Conservation (phyloP, 2,888 invertebrate species). For the Fragum sueziense region DNA sequence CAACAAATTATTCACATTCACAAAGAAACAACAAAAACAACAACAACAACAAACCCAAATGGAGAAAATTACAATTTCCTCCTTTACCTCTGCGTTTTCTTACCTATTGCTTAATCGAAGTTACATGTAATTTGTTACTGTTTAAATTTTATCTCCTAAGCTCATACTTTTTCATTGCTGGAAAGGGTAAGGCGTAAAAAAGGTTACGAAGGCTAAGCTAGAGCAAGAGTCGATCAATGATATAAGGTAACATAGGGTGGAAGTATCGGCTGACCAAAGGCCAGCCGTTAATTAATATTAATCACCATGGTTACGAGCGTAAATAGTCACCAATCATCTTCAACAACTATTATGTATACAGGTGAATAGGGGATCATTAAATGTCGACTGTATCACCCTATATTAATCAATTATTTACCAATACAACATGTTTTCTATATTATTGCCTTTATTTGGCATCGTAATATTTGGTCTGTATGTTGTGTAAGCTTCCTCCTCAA, state of each 20-base stretch:
- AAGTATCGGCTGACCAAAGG: constrained; percentile 12
- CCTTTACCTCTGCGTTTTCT: too few relatives aligned
- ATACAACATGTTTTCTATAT: background rate
- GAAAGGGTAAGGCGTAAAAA: background rate
- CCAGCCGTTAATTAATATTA: constrained; percentile 19
- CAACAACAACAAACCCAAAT: too few relatives aligned
- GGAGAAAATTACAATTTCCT: too few relatives aligned
- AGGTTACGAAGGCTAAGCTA: background rate
- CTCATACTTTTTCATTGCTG: too few relatives aligned
- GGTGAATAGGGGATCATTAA: constrained; percentile 16
- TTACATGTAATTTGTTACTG: too few relatives aligned
- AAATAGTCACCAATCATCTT: constrained; percentile 20
- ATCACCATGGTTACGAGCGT: constrained; percentile 7
- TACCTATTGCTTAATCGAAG: too few relatives aligned
- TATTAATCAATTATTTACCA: background rate
- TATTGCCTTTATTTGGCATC: too few relatives aligned
- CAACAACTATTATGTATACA: constrained; percentile 4
- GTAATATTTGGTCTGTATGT: too few relatives aligned
- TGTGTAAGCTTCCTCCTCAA: too few relatives aligned
- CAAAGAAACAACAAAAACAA: too few relatives aligned
- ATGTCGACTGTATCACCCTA: background rate
- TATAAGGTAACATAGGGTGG: background rate
- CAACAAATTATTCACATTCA: too few relatives aligned
- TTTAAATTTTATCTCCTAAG: too few relatives aligned
- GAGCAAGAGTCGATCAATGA: background rate